Conservation (phyloP, 2,888 invertebrate genomes). For the Drosophila peninsularis region DNA sequence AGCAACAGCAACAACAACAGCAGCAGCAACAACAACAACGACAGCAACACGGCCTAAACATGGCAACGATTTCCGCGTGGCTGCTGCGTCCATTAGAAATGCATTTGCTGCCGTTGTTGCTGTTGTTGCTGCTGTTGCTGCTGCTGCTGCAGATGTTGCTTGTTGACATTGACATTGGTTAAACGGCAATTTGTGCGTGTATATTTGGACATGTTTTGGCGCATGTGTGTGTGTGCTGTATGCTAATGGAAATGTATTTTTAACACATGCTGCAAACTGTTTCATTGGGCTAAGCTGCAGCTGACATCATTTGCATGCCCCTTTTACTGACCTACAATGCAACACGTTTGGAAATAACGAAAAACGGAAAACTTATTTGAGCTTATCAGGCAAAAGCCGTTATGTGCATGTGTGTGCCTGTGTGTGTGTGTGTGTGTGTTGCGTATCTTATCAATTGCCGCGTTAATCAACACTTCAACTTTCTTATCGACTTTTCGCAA, state of each 20-base stretch:
- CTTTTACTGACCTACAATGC: conserved; percentile 66
- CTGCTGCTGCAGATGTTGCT: conserved; percentile 58
- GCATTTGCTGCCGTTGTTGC: conserved; percentile 55
- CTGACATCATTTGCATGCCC: conserved; percentile 60
- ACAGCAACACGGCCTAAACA: conserved; percentile 58
- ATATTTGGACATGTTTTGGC: conserved; percentile 49
- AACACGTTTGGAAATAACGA: conserved; percentile 13
- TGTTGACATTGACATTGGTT: conserved; percentile 78
- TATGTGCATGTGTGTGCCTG: background rate
- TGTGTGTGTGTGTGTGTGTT: conserved; percentile 6
- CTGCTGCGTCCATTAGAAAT: conserved; percentile 76
- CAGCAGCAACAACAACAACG: conserved; percentile 16
- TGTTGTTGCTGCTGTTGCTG: conserved; percentile 32
- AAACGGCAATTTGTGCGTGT: conserved; percentile 75
- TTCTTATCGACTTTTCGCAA: conserved; percentile 70
- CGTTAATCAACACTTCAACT: conserved; percentile 72
- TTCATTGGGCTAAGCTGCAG: conserved; percentile 70
- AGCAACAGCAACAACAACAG: conserved; percentile 30
- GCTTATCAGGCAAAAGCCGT: conserved; percentile 37
- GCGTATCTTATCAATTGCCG: conserved; percentile 61
- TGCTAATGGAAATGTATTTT: conserved; percentile 68
- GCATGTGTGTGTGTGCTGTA: conserved; percentile 9
- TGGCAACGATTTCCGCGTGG: conserved; percentile 73
- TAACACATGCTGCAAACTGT: conserved; percentile 61
- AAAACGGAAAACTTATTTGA: conserved; percentile 5